Evolutionary conservation across 2,888 invertebrate species (phyloP), one percentile per base, ranked within the genome.

Genomic region (Rhorus exstirpatorius): DNA sequence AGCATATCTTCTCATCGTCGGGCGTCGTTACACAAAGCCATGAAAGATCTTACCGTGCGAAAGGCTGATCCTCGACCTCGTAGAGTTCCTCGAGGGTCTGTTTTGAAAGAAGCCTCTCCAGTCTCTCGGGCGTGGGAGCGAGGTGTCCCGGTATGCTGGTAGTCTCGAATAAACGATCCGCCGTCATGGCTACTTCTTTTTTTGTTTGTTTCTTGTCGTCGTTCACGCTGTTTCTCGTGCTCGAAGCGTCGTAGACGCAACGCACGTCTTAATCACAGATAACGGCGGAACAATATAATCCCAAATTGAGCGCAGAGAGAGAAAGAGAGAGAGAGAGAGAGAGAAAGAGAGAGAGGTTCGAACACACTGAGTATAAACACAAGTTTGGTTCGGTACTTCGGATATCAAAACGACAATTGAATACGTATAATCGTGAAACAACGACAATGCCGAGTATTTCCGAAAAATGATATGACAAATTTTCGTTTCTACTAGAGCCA

Each of bases 41-140:
- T 6, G 49, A 31, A 60, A 10, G 4, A 49, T 74, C 89, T 91
- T 83, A 93, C 93, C 93, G 89, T 89, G 93, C 93, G 90, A 93
- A 92, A 89, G 93, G 93, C 87, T 92, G 92, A 88, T 93, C 92
- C 91, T 92, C 93, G 88, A 93, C 93, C 87, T 93, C 92, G 88
- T 93, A 93, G 84, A 93, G 91, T 75, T 93, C 92, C 88, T 92
- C 93, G 87, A 93, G 92, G 86, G 89, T 91, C 88, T 91, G 91
- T 88, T 92, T 92, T 88, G 92, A 91, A 87, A 93, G 92, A 84
- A 93, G 91, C 89, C 92, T 91, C 91, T 92, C 92, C 83, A 93
- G 90, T 85, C 92, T 89, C 86, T 92, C 89, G 81, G 92, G 90
- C 91, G 93, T 92, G 90, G 93, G 92, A 91, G 93, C 92, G 88